A percentile compares a stretch with the other conserved stretches of the same genome.
Evolutionary conservation across 2,797 vertebrate species (phyloP).

Genomic region (Cossypha niveicapilla): DNA sequence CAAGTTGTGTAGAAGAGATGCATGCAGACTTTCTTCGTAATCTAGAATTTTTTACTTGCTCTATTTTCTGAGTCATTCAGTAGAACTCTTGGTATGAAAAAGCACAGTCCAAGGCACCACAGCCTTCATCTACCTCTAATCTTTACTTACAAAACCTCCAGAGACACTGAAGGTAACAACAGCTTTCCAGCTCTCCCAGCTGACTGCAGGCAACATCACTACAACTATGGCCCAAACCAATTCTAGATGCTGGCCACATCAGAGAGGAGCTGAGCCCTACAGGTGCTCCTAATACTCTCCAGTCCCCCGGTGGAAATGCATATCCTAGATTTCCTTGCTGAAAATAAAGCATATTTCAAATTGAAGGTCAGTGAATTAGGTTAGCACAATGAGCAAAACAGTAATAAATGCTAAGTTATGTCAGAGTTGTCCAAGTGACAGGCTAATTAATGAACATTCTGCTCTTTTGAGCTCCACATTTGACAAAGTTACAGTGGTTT

Average conservation of each 20-base stretch:
- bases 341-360: constrained; percentile 9
- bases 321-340: not conserved
- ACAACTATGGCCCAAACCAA: not conserved
- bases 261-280: not conserved
- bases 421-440: constrained; percentile 33
- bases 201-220: rapidly evolving
- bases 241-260: not conserved
- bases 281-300: not conserved
- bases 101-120: not conserved
- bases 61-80: not conserved
- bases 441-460: constrained; percentile 33
- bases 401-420: constrained; percentile 53
- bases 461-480: constrained; percentile 12
- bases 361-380: constrained; percentile 55
- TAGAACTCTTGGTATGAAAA: not conserved
- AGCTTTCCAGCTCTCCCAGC: not conserved
- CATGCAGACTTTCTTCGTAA: not conserved
- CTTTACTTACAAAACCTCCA: not conserved
- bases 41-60: not conserved
- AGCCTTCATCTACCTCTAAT: not conserved
- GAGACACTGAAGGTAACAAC: not conserved
- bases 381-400: constrained; percentile 43
- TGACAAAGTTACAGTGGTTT: constrained; percentile 8
- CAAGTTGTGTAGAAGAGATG: not conserved
- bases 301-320: not conserved